A percentile compares a stretch with the other conserved stretches of the same genome.
Conservation (phyloP, 2,113 vertebrate genomes). For the Oryzias javanicus region DNA sequence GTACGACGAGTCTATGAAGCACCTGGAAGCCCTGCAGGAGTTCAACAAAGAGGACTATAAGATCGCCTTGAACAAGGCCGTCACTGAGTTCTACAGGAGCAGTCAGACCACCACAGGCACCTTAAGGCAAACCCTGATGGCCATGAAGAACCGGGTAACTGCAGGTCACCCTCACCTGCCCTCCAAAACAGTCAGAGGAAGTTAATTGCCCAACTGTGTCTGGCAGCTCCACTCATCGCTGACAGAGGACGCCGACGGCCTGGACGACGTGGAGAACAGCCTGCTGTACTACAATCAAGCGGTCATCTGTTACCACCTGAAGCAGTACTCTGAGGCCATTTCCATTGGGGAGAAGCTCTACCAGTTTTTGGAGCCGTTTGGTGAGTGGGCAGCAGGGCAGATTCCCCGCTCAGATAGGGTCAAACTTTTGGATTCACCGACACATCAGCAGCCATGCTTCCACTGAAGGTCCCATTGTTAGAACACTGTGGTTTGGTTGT, state of each 20-base stretch:
- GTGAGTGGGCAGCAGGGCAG: conserved; percentile 73
- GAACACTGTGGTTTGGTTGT: too few relatives aligned
- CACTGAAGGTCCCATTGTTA: too few relatives aligned
- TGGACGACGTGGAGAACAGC: conserved; percentile 97
- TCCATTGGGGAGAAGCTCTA: conserved; percentile 94
- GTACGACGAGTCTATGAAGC: conserved; percentile 88
- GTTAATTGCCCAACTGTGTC: not conserved
- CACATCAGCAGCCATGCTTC: too few relatives aligned
- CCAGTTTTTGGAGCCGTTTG: conserved; percentile 97
- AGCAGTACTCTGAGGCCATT: conserved; percentile 94
- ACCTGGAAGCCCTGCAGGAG: conserved; percentile 88
- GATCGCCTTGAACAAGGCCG: conserved; percentile 91
- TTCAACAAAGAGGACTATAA: conserved; percentile 98
- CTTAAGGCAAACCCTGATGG: conserved; percentile 88
- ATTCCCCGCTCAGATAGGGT: not conserved
- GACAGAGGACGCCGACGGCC: conserved; percentile 91
- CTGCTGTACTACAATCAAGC: conserved; percentile 97
- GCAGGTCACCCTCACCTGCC: not conserved
- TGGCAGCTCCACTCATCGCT: conserved; percentile 86
- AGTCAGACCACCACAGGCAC: conserved; percentile 90
- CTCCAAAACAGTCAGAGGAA: too few relatives aligned
- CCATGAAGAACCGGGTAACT: conserved; percentile 92
- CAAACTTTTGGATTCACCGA: too few relatives aligned
- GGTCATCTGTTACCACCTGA: conserved; percentile 91
- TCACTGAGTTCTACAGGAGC: conserved; percentile 93